Evolutionary conservation across 1,140 invertebrate species (phyloP), one percentile per base, ranked within the genome.

Genomic region (Trichonephila clavipes): DNA sequence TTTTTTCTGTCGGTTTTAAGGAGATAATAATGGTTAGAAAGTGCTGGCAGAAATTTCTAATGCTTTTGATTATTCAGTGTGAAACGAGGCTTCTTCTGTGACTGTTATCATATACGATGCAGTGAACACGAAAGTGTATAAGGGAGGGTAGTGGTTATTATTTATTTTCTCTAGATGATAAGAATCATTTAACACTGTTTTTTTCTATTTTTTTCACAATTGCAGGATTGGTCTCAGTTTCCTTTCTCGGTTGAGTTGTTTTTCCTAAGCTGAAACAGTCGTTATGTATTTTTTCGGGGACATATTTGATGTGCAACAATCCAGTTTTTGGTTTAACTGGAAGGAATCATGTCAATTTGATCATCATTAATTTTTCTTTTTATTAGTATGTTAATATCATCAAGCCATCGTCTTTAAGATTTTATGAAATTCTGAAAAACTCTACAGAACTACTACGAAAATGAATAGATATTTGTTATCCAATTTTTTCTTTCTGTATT

Each of bases 41-140:
- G 85, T 92, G 58, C 28, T 90, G 40, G 66, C 51, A 89, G 58
- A 85, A 89, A 89, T 21, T 85, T 44, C 81, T 64, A 66, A 92
- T 85, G 90, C n/a, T 18, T 58, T 44, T 40, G 82, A 59, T 83
- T 91, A 91, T 64, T 34, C 90, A 92, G 90, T 91, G 88, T 90
- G 88, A 90, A 90, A 90, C 66, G 77, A 64, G 16, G 24, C 51
- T 90, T 62, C 58, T n/a, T 61, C 72, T 61, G 58, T 62, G 14
- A 10, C 72, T 82, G 89, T 62, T 90, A 82, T 62, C 89, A 82
- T 44, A 90, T 62, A 90, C 59, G 69, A 81, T 21, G 58, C 72
- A 82, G 77, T 88, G 86, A 66, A 88, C 86, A 88, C 58, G 8
- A 90, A 61, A 62, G 28, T 77, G 44, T 10, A 72, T 58, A 24